These are phyloP conservation scores for Arvicanthis niloticus DNA, from an alignment of 2,113 vertebrate species.

Conservation along the genomic window DNA sequence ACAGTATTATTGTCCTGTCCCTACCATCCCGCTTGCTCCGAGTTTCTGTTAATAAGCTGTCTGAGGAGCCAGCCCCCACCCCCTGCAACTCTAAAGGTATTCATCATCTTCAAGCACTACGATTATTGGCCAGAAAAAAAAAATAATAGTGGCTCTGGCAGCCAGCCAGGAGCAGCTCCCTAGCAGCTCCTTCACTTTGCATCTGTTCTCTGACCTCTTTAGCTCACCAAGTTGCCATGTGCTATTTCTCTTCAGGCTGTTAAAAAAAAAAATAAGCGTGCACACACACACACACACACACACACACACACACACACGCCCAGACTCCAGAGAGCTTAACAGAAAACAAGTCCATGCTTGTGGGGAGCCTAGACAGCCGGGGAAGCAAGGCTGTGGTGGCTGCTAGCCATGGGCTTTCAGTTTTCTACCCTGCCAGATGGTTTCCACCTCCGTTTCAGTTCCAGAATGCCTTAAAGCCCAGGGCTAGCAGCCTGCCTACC, in stretches of 20 bases:
- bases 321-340: slow-evolving; percentile 33
- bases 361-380: slow-evolving; percentile 18
- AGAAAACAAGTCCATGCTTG: slow-evolving; percentile 67
- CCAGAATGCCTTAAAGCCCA: slow-evolving; percentile 66
- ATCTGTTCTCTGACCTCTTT: slow-evolving; percentile 56
- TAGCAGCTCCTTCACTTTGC: not conserved
- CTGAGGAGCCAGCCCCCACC: not conserved
- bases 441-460: slow-evolving; percentile 64
- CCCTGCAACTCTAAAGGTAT: not conserved
- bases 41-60: slow-evolving; percentile 13
- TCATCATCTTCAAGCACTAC: slow-evolving; percentile 5
- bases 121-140: slow-evolving; percentile 15
- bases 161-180: not conserved
- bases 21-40: not conserved
- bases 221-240: not conserved
- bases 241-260: slow-evolving; percentile 59
- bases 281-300: not conserved
- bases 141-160: not conserved
- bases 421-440: slow-evolving; percentile 72
- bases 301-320: not conserved
- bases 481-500: slow-evolving; percentile 61
- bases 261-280: not conserved
- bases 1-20: not conserved
- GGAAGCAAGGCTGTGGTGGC: slow-evolving; percentile 29
- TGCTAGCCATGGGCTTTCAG: slow-evolving; percentile 22